These are phyloP conservation scores for Wiebesia pumilae DNA, from an alignment of 1,140 invertebrate genomes.

Conservation along the genomic window DNA sequence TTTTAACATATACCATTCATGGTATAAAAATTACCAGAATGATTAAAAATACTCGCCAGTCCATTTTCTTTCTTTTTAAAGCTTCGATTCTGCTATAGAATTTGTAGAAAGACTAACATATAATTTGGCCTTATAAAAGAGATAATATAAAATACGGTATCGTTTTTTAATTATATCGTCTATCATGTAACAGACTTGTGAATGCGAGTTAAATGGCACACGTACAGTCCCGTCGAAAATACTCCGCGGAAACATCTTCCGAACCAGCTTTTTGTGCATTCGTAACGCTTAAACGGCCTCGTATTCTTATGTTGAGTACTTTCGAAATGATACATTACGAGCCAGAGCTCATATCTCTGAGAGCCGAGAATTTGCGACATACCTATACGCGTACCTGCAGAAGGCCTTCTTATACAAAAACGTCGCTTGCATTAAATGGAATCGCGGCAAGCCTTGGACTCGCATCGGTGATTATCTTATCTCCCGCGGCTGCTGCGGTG, in stretches of 20 bases:
- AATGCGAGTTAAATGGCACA: conserved; percentile 2
- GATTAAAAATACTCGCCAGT: background rate
- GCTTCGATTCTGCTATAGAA: background rate
- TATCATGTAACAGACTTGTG: conserved; percentile 4
- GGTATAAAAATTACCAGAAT: background rate
- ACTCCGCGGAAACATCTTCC: background rate
- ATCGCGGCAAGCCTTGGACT: background rate
- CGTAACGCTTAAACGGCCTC: background rate
- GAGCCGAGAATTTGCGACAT: background rate
- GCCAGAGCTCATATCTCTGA: too few relatives aligned
- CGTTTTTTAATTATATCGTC: conserved; percentile 16
- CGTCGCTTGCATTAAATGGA: conserved; percentile 1
- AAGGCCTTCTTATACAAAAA: conserved; percentile 48
- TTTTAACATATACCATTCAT: too few relatives aligned
- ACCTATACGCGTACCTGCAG: background rate
- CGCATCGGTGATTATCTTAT: conserved; percentile 40
- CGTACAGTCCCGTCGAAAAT: background rate
- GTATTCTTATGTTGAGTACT: background rate
- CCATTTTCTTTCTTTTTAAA: background rate
- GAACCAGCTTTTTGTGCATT: background rate
- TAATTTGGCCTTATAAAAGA: background rate
- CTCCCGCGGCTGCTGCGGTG: conserved; percentile 37
- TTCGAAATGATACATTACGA: background rate
- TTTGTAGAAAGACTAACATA: background rate
- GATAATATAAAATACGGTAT: background rate